Base-by-base conservation (phyloP, 2,113 vertebrate species). In the Petaurus breviceps region DNA sequence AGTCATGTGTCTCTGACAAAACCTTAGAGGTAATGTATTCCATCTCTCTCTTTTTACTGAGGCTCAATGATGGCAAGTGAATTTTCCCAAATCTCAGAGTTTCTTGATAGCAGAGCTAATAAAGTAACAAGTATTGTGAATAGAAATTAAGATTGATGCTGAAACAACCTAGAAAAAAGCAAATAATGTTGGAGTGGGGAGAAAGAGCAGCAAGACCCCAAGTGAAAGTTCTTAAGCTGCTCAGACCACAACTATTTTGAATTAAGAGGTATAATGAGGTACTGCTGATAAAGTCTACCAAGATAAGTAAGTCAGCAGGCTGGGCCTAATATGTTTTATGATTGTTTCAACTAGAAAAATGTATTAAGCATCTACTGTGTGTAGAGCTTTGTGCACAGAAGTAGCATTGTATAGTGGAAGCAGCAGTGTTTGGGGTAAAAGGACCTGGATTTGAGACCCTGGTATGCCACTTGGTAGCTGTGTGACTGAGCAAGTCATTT, bases 231-330 rank as follows among this genome's bases (percentile, higher is more conserved):
- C 93, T 90, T 46, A 94, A 55, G 31, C 91, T 90, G 90, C 68
- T 37, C 89, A 52, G 26, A 93, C 16, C n/a, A 47, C 6, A n/a
- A 23, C 50, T 94, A 51, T 94, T 90, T 94, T 97, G 54, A 90
- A 77, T 37, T n/a, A 68, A 77, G 28, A 96, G 12, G 19, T 43
- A 51, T 12, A 3, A 93, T n/a, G 12, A 89, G 49, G 28, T 47
- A 25, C 91, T 51, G 12, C 8, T 23, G 91, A 25, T 92, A 51
- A 16, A 16, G 28, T 91, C 51, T 23, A 0, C 1, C 26, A 8
- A 0, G 0, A 84, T 22, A 5, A 51, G 51, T 61, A 51, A 24
- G 77, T 24, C 22, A 53, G 37, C 91, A 22, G 23, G 26, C 51
- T 22, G 31, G 89, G 89, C 49, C 31, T 91, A 6, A 61, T 68